Base-by-base conservation (phyloP, 2,797 vertebrate species). In the Amphiprion clarkii region DNA sequence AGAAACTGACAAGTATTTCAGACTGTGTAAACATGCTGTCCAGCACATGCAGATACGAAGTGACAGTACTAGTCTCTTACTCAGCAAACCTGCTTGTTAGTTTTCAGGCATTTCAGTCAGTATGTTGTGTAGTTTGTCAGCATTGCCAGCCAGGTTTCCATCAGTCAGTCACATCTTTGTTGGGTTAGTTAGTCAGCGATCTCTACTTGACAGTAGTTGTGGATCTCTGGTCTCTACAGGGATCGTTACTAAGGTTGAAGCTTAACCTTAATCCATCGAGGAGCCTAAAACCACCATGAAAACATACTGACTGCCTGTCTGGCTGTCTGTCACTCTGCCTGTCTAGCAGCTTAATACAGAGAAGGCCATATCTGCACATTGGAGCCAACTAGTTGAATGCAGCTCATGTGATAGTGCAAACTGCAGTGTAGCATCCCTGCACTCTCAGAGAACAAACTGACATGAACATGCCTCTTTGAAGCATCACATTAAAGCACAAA, bases 211-310 rank as follows among this genome's bases (percentile, higher is more conserved):
- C 51, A 61, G 25, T 21, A 66, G 66, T 51, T 29, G 36, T 67
- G 44, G 52, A 53, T 33, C 51, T 61, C 36, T 65, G 58, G 60
- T 36, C 49, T 62, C 60, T 64, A 17, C 71, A 56, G 72, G 53
- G 67, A 53, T 51, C 19, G 3, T 67, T 72, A 74, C 0, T 17
- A 44, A 62, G 67, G 64, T 55, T 67, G 6, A 63, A 71, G 76
- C 62, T 82, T 79, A 77, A 74, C 66, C 58, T 76, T 79, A 83
- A 85, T 85, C 74, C 70, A 83, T 13, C 36, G 40, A 61, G 19
- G 46, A 61, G 55, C 57, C 61, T 71, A 48, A 84, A 88, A 71
- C 49, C 7, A 3, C 60, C 48, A 64, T 48, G 48, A 81, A 82
- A 54, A 74, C 31, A 67, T 42, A 52, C 55, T 60, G 55, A n/a